Base-by-base conservation (phyloP, 2,888 invertebrate genomes). In the Volucella inflata region DNA sequence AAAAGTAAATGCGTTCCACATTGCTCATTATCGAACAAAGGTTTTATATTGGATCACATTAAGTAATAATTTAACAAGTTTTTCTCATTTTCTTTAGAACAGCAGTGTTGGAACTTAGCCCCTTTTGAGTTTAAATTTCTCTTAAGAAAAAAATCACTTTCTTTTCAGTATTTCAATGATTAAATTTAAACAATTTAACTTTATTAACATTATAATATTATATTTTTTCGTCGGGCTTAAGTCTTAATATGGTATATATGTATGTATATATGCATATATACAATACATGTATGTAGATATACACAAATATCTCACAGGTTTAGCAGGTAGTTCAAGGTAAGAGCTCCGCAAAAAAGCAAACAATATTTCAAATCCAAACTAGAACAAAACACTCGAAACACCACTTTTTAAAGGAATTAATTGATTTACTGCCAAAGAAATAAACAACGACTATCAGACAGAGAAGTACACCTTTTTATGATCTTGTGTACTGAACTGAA, bases 291-390 rank as follows among this genome's bases (percentile, higher is more conserved):
- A 30, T 30, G 6, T 30, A 30, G 4, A 6, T 6, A 30, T 30
- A 44, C 9, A 59, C 16, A 59, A 36, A 38, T 40, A 59, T 38
- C 14, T 10, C 40, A 59, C 14, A 38, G 40, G 40, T 59, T 8
- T 40, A 10, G 21, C 60, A 12, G n/a, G 60, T 40, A 36, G 64
- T 46, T 74, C 40, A n/a, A 70, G 48, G 59, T 67, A 59, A 36
- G 57, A 67, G 77, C 17, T 77, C 60, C 50, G 44, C 65, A 76
- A 81, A 76, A 70, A 64, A 81, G 70, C 71, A 70, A 82, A 68
- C 68, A 78, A 75, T 84, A 84, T 75, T 84, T 80, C 70, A 74
- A 84, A 80, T 70, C 70, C 68, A 84, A 75, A 80, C 75, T 70
- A 65, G 80, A 80, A 75, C 79, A 84, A 65, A 80, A 80, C 80